phyloP scores from a whole-genome alignment of 1,140 invertebrate species.

The Temnothorax longispinosus region DNA sequence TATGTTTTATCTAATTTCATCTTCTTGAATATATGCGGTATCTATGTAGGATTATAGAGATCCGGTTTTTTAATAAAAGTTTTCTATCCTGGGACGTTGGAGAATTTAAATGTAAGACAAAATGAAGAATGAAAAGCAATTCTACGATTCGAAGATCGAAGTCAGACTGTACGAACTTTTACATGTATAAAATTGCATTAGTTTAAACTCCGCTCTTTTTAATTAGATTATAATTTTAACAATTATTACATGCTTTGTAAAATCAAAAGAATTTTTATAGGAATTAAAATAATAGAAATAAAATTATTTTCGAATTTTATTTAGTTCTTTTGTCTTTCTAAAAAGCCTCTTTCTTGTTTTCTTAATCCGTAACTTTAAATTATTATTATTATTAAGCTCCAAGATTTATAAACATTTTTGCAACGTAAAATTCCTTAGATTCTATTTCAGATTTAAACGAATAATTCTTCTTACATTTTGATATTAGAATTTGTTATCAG shows the following conservation, averaged over 20 bases:
- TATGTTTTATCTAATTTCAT: neutral
- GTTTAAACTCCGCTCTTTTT: neutral
- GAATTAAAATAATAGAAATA: neutral
- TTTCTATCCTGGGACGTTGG: neutral
- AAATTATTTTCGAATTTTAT: neutral
- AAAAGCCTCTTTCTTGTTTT: neutral
- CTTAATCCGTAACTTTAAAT: neutral
- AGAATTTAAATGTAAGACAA: slow-evolving; percentile 17
- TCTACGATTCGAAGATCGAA: neutral
- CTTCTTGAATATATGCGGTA: neutral
- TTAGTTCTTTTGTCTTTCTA: neutral
- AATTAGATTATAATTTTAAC: slow-evolving; percentile 5
- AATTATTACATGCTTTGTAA: neutral
- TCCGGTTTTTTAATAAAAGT: neutral
- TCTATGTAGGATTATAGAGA: neutral
- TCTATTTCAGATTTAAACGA: neutral
- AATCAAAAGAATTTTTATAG: neutral
- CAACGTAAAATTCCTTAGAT: neutral
- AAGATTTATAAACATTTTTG: neutral
- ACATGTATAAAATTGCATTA: neutral
- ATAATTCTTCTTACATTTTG: neutral
- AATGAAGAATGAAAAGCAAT: slow-evolving; percentile 4
- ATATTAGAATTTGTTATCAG: neutral
- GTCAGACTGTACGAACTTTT: neutral
- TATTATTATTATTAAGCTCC: neutral